Evolutionary conservation across 2,113 vertebrate genomes (phyloP).

Genomic region (Xenopus borealis): DNA sequence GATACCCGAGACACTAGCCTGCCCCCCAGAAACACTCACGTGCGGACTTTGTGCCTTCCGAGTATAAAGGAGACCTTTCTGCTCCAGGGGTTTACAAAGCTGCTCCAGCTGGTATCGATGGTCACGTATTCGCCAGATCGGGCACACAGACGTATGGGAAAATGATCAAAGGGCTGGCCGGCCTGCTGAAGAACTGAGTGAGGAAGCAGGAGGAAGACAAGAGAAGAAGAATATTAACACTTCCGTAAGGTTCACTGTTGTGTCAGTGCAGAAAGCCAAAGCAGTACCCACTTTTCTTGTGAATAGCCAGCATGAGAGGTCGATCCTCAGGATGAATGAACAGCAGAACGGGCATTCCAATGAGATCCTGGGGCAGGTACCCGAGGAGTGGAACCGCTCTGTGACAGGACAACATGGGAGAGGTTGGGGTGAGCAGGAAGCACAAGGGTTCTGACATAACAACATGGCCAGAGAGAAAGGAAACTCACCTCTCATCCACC

Average conservation of each 20-base stretch:
- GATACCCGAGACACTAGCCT: no score
- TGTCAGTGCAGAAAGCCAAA: not conserved
- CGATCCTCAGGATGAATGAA: conserved; percentile 84
- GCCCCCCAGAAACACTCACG: conserved; percentile 64
- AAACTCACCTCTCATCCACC: conserved; percentile 76
- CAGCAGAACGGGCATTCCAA: conserved; percentile 80
- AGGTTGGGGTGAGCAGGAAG: not conserved
- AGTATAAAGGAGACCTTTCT: conserved; percentile 86
- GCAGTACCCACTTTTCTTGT: conserved; percentile 77
- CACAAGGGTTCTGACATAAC: not conserved
- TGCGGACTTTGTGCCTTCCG: conserved; percentile 88
- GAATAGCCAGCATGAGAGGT: conserved; percentile 85
- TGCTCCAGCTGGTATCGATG: conserved; percentile 90
- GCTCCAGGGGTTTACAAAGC: conserved; percentile 90
- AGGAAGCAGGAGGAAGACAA: not conserved
- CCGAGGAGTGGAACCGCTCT: conserved; percentile 84
- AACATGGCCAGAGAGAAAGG: not conserved
- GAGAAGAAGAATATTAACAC: not conserved
- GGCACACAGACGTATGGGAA: conserved; percentile 80
- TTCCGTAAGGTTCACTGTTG: no score
- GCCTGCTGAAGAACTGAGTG: conserved; percentile 79
- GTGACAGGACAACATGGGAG: conserved; percentile 16
- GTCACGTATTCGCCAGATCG: conserved; percentile 84
- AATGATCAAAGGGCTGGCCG: conserved; percentile 82
- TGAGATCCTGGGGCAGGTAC: conserved; percentile 85